A percentile compares a stretch with the other conserved stretches of the same genome.
phyloP scores from a whole-genome alignment of 2,888 invertebrate genomes.

The Andrena flavipes region DNA sequence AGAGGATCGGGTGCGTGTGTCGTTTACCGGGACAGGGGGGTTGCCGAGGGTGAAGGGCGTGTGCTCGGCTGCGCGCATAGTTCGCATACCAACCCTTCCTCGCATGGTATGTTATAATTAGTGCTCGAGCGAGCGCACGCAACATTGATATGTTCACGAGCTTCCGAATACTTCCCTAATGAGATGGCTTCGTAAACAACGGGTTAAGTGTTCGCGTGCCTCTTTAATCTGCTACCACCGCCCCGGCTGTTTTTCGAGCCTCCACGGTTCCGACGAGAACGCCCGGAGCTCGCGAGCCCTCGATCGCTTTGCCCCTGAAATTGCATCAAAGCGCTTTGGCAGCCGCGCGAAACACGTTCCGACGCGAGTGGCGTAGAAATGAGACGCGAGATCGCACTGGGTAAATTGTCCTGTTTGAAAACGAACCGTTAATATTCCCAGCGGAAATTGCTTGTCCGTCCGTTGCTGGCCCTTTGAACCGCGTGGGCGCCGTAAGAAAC shows the following conservation, averaged over 20 bases:
- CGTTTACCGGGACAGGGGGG: slow-evolving; percentile 18
- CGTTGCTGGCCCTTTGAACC: slow-evolving; percentile 37
- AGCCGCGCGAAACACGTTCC: neutral
- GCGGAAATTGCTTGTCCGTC: slow-evolving; percentile 32
- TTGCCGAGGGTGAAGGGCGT: slow-evolving; percentile 15
- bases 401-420: slow-evolving; percentile 1
- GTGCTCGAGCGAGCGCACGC: slow-evolving; percentile 68
- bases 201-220: slow-evolving; percentile 62
- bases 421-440: slow-evolving; percentile 31
- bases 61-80: slow-evolving; percentile 63
- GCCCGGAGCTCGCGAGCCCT: no score
- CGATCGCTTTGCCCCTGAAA: neutral
- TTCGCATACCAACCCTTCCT: slow-evolving; percentile 72
- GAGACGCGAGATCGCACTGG: neutral
- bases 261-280: neutral
- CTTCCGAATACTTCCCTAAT: slow-evolving; percentile 74
- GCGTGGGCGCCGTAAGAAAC: slow-evolving; percentile 8
- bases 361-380: neutral
- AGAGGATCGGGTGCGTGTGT: slow-evolving; percentile 16
- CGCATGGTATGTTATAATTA: slow-evolving; percentile 80
- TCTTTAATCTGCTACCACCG: neutral
- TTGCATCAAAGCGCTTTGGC: neutral
- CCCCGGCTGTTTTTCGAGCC: neutral
- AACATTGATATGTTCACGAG: slow-evolving; percentile 73
- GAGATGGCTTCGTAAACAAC: slow-evolving; percentile 72